Evolutionary conservation across 2,888 invertebrate species (phyloP).

Genomic region (Eudemis profundana): DNA sequence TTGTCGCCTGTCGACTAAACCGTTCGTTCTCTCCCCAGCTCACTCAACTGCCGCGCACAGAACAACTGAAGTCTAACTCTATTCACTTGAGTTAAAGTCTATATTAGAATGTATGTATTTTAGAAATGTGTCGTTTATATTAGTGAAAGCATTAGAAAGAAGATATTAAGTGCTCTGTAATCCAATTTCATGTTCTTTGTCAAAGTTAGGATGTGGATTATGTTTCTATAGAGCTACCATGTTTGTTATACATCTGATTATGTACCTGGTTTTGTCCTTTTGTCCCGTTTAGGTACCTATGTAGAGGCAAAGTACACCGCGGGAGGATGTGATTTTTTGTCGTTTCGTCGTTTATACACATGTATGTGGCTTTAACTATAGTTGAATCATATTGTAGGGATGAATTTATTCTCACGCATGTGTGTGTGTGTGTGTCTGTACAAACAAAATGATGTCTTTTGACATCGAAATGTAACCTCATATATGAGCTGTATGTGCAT

Average conservation of each 20-base stretch:
- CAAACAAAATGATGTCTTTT: too few species aligned
- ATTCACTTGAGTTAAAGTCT: conserved; percentile 4
- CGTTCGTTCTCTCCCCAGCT: conserved; percentile 47
- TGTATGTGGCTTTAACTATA: neutral
- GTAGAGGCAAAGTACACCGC: conserved; percentile 59
- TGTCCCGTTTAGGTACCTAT: conserved; percentile 62
- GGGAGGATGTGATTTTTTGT: conserved; percentile 47
- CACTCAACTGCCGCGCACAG: conserved; percentile 37
- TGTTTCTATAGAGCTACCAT: conserved; percentile 79
- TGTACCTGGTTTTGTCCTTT: conserved; percentile 72
- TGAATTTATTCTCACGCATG: too few species aligned
- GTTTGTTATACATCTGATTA: conserved; percentile 74
- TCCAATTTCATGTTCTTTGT: conserved; percentile 83
- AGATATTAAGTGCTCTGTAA: conserved; percentile 82
- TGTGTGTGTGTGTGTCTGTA: too few species aligned
- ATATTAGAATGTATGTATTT: conserved; percentile 31
- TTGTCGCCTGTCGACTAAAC: conserved; percentile 73
- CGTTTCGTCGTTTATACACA: conserved; percentile 43
- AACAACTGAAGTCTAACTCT: conserved; percentile 43
- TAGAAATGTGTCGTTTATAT: conserved; percentile 57
- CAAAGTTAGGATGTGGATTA: conserved; percentile 82
- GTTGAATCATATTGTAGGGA: neutral
- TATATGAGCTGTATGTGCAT: too few species aligned
- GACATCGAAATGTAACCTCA: too few species aligned
- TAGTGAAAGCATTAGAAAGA: conserved; percentile 68